Percentiles rank a stretch among this genome's conserved stretches.
phyloP scores from a whole-genome alignment of 1,140 invertebrate genomes.

The Cydia strobilella region DNA sequence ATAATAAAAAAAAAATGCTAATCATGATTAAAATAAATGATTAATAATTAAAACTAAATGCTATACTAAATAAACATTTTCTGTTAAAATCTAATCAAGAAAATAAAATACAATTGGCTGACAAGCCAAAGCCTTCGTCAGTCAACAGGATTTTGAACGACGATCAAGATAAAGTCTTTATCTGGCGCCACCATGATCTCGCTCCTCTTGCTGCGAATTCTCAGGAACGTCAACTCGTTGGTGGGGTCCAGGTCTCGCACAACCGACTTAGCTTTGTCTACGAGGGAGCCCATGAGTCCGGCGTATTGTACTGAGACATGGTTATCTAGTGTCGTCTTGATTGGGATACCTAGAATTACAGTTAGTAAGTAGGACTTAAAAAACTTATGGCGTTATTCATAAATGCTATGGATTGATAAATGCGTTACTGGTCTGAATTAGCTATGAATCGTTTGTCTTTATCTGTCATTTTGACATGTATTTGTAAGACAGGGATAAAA shows the following conservation, averaged over 20 bases:
- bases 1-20: background rate
- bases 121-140: constrained; percentile 52
- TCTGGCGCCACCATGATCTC: constrained; percentile 95
- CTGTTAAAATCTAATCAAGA: background rate
- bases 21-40: background rate
- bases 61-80: constrained; percentile 4
- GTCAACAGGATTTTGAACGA: constrained; percentile 83
- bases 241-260: constrained; percentile 89
- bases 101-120: constrained; percentile 20
- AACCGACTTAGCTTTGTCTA: constrained; percentile 82
- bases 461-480: too few species aligned
- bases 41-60: background rate
- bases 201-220: constrained; percentile 93
- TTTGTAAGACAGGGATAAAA: too few species aligned
- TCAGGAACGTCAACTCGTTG: constrained; percentile 90
- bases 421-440: too few species aligned
- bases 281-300: constrained; percentile 84
- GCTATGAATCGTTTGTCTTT: too few species aligned
- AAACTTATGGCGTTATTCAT: too few species aligned
- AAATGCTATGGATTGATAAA: too few species aligned
- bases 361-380: too few species aligned
- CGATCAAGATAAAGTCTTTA: constrained; percentile 86
- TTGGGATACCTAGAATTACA: constrained; percentile 80
- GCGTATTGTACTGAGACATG: constrained; percentile 87
- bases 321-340: constrained; percentile 89